Percentiles rank a stretch among this genome's conserved stretches.
These are phyloP conservation scores for Rhinatrema bivittatum DNA, from an alignment of 2,797 vertebrate genomes.

Conservation along the genomic window DNA sequence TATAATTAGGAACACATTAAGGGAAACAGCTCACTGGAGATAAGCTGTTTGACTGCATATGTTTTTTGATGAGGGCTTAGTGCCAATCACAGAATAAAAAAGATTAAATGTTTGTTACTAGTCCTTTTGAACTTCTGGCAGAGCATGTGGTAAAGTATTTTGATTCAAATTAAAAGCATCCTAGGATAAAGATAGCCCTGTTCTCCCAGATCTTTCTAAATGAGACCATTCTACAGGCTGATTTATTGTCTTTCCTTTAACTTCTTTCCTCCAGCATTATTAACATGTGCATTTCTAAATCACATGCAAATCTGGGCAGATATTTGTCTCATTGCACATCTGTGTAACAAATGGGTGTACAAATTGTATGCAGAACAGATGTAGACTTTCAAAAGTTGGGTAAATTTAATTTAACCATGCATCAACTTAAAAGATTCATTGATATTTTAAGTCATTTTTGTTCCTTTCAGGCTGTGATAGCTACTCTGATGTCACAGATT, in stretches of 20 bases:
- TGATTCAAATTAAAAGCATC: slow-evolving; percentile 76
- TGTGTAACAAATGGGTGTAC: slow-evolving; percentile 57
- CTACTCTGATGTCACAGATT: not conserved
- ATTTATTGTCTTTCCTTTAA: slow-evolving; percentile 56
- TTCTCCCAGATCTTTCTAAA: slow-evolving; percentile 57
- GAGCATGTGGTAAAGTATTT: slow-evolving; percentile 72
- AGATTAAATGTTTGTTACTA: slow-evolving; percentile 73
- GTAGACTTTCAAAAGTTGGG: slow-evolving; percentile 37
- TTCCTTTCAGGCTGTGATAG: slow-evolving; percentile 14
- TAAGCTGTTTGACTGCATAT: slow-evolving; percentile 61
- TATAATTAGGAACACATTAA: slow-evolving; percentile 77
- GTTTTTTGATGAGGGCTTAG: slow-evolving; percentile 68
- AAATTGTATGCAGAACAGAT: slow-evolving; percentile 49
- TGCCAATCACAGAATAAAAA: slow-evolving; percentile 64
- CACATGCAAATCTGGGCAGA: slow-evolving; percentile 52
- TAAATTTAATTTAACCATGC: slow-evolving; percentile 43
- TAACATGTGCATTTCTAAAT: slow-evolving; percentile 57
- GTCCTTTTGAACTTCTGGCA: slow-evolving; percentile 70
- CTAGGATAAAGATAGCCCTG: slow-evolving; percentile 71
- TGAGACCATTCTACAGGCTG: slow-evolving; percentile 57
- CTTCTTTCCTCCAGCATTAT: slow-evolving; percentile 49
- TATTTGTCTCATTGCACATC: slow-evolving; percentile 61
- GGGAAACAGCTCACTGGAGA: slow-evolving; percentile 65
- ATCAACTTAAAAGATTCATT: slow-evolving; percentile 41
- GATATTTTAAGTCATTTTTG: slow-evolving; percentile 15